These are phyloP conservation scores for Taeniopygia guttata DNA, from an alignment of 2,797 vertebrate genomes.

Conservation along the genomic window DNA sequence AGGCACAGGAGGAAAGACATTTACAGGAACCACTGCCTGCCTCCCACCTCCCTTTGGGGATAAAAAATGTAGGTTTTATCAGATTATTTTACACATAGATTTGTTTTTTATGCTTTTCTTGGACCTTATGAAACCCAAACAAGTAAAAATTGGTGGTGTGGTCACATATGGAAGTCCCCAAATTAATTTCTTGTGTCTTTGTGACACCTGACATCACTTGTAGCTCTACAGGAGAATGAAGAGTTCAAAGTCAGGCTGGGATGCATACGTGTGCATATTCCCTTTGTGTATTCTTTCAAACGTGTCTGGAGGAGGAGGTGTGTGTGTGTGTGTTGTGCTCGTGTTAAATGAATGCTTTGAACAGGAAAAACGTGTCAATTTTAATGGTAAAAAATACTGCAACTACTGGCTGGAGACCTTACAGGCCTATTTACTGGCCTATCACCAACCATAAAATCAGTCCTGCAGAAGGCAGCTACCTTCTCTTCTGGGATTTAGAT, in stretches of 20 bases:
- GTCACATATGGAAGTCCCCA: not conserved
- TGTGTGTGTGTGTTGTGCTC: not conserved
- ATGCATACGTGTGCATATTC: not conserved
- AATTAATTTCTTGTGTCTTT: accelerated
- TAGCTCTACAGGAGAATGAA: not conserved
- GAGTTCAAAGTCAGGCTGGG: not conserved
- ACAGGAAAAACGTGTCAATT: not conserved
- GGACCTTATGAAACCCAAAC: not conserved
- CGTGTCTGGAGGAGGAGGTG: accelerated
- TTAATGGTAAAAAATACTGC: not conserved
- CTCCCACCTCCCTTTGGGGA: not conserved
- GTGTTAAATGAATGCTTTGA: not conserved
- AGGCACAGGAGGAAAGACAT: not conserved
- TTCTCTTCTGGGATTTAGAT: not conserved
- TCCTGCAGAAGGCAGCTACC: not conserved
- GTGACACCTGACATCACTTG: not conserved
- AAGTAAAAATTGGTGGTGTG: not conserved
- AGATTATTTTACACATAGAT: not conserved
- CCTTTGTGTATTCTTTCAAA: not conserved
- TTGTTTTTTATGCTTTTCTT: not conserved
- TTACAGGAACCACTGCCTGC: not conserved
- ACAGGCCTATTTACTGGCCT: not conserved
- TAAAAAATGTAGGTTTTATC: not conserved
- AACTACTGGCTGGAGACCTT: not conserved
- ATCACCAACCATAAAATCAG: not conserved